phyloP scores from a whole-genome alignment of 2,113 vertebrate species.

The Stictonetta naevosa region DNA sequence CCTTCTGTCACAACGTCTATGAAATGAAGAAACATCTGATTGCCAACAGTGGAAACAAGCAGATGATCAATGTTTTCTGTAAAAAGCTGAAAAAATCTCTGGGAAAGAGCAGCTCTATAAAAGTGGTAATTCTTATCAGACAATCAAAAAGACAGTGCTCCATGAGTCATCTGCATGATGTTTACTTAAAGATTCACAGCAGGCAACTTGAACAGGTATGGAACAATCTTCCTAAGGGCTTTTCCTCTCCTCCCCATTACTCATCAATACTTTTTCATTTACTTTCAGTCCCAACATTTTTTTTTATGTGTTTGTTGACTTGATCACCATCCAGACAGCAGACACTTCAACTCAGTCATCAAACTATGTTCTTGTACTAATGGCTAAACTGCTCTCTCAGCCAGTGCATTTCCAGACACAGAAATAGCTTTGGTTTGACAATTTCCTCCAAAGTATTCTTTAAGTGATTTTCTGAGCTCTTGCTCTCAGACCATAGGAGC shows the following conservation, averaged over 20 bases:
- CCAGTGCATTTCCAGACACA: not conserved
- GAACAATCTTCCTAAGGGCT: not conserved
- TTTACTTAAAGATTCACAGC: not conserved
- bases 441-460: not conserved
- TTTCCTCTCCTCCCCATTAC: not conserved
- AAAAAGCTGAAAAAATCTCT: not conserved
- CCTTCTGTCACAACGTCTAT: not conserved
- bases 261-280: not conserved
- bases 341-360: not conserved
- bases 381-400: not conserved
- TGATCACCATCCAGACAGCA: not conserved
- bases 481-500: not conserved
- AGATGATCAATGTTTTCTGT: not conserved
- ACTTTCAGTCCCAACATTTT: not conserved
- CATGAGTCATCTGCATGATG: not conserved
- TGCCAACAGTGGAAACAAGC: not conserved
- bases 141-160: not conserved
- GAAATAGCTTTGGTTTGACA: not conserved
- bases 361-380: not conserved
- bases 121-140: not conserved
- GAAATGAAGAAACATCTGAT: not conserved
- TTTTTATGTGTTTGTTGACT: not conserved
- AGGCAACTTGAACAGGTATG: not conserved
- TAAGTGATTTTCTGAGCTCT: fast-evolving
- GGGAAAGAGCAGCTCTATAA: not conserved